Conservation (phyloP, 2,888 invertebrate species). For the Ormyrus labotus region DNA sequence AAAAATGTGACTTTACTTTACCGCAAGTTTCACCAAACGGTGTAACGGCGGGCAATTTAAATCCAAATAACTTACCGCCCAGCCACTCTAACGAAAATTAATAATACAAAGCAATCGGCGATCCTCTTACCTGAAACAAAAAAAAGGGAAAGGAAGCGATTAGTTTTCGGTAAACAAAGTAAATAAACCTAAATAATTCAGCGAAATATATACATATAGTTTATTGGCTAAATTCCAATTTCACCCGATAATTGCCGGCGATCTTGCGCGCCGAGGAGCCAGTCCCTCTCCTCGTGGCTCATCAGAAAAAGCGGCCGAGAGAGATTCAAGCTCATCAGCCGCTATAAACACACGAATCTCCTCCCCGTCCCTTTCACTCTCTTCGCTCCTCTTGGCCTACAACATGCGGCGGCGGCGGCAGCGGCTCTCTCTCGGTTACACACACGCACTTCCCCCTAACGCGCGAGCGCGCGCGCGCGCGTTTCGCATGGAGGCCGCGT, state of each 20-base stretch:
- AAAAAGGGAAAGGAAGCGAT: neutral
- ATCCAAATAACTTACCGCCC: conserved; percentile 27
- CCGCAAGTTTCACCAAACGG: no score
- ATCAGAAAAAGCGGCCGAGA: no score
- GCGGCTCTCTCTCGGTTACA: neutral
- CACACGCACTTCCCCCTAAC: neutral
- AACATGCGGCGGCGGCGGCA: neutral
- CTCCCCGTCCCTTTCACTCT: conserved; percentile 25
- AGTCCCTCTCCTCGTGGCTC: no score
- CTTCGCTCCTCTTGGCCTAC: conserved; percentile 27
- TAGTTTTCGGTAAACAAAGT: neutral
- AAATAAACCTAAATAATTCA: no score
- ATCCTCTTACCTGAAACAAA: conserved; percentile 45
- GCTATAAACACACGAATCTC: conserved; percentile 15
- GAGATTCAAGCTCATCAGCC: conserved; percentile 19
- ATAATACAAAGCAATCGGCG: no score
- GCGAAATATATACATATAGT: no score
- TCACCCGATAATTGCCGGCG: no score
- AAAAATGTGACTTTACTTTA: no score
- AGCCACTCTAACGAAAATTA: no score
- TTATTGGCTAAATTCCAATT: no score
- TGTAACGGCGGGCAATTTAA: neutral
- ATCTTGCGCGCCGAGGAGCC: no score
- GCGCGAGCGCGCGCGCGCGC: neutral
- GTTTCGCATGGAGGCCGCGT: conserved; percentile 30